These are phyloP conservation scores for Numida meleagris DNA, from an alignment of 2,113 vertebrate genomes.

Conservation along the genomic window DNA sequence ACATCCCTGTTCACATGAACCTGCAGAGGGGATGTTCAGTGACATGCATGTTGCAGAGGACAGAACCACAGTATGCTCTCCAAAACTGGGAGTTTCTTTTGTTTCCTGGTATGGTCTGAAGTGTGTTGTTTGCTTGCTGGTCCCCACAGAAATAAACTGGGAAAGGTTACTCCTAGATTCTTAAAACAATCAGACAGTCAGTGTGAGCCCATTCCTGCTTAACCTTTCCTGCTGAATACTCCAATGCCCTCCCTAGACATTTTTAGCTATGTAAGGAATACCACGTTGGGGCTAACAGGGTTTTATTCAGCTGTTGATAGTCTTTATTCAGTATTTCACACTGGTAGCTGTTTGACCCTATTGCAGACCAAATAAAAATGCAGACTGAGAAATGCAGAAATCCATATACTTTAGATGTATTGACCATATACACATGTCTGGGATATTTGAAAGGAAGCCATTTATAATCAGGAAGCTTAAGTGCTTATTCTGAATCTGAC, in stretches of 20 bases:
- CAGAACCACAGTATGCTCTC: rapidly evolving
- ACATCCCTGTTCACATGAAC: neutral
- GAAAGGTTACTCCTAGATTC: neutral
- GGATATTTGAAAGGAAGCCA: conserved; percentile 32
- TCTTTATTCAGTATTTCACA: neutral
- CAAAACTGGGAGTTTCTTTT: neutral
- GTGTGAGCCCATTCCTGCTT: neutral
- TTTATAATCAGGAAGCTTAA: conserved; percentile 33
- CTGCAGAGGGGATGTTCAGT: neutral
- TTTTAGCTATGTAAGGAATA: neutral
- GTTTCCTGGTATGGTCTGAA: neutral
- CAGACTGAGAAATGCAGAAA: neutral
- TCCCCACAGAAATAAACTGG: neutral
- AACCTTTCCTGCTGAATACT: neutral
- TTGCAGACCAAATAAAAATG: neutral
- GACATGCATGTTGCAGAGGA: neutral
- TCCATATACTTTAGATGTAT: neutral
- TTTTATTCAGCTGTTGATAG: neutral
- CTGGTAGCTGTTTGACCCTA: neutral
- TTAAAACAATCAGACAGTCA: neutral
- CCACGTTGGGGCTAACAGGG: neutral
- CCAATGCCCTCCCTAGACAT: neutral
- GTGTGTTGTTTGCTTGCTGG: neutral
- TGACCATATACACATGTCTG: neutral
- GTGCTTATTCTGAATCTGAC: conserved; percentile 31